Conservation (phyloP, 2,797 vertebrate species). For the Notolabrus celidotus region DNA sequence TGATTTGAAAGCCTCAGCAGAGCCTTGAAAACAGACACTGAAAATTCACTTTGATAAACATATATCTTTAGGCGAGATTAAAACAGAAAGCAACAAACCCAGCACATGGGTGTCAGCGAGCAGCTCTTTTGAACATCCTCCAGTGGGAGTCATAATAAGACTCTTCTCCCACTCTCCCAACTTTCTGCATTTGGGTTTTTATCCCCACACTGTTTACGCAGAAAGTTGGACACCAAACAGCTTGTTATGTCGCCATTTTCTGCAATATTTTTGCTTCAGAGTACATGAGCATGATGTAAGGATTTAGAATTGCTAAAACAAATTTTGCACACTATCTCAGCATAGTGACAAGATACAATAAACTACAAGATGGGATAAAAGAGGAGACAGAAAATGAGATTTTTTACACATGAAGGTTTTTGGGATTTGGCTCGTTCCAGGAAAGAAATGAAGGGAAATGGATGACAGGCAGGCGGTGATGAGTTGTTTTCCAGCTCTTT, state of each 20-base stretch:
- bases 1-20: conserved; percentile 73
- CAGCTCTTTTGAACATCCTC: conserved; percentile 76
- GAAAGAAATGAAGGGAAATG: conserved; percentile 45
- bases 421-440: conserved; percentile 45
- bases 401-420: conserved; percentile 33
- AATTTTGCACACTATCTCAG: conserved; percentile 9
- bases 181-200: conserved; percentile 65
- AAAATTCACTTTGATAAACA: conserved; percentile 85
- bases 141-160: conserved; percentile 71
- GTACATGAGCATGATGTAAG: conserved; percentile 28
- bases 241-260: conserved; percentile 26
- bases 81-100: conserved; percentile 74
- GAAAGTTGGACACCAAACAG: conserved; percentile 55
- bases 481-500: conserved; percentile 20
- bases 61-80: conserved; percentile 82
- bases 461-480: conserved; percentile 38
- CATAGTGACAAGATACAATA: conserved; percentile 24
- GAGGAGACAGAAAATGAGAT: conserved; percentile 1
- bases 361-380: conserved; percentile 7
- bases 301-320: conserved; percentile 9
- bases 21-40: conserved; percentile 72
- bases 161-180: conserved; percentile 52
- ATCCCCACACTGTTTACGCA: conserved; percentile 40
- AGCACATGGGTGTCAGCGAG: conserved; percentile 57
- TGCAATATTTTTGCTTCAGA: conserved; percentile 13